These are phyloP conservation scores for Streblospio benedicti DNA, from an alignment of 1,140 invertebrate species.

Conservation along the genomic window DNA sequence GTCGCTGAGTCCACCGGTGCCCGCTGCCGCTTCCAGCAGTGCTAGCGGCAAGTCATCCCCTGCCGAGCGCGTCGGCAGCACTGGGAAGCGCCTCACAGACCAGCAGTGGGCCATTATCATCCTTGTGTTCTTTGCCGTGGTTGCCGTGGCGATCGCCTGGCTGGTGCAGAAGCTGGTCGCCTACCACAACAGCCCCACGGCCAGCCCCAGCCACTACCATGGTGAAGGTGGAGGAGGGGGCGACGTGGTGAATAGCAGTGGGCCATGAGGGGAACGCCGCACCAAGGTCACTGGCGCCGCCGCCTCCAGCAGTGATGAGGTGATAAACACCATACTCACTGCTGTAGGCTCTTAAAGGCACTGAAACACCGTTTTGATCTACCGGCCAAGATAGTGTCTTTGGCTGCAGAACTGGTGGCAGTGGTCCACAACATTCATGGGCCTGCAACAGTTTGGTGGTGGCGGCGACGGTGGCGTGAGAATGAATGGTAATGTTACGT, in stretches of 20 bases:
- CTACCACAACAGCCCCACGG: constrained; percentile 24
- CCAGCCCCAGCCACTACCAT: too few species aligned
- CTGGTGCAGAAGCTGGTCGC: constrained; percentile 51
- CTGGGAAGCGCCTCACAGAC: constrained; percentile 50
- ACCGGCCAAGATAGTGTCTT: too few species aligned
- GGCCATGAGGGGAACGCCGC: neutral
- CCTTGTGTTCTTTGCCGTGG: constrained; percentile 54
- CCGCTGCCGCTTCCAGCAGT: neutral
- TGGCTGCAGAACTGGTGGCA: too few species aligned
- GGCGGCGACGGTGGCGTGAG: too few species aligned
- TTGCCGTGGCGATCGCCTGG: constrained; percentile 58
- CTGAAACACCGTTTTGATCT: too few species aligned
- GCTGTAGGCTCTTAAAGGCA: too few species aligned
- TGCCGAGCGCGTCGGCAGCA: constrained; percentile 15
- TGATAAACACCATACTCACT: too few species aligned
- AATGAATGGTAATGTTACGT: too few species aligned
- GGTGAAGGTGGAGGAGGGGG: neutral
- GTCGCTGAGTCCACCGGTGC: constrained; percentile 39
- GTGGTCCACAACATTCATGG: too few species aligned
- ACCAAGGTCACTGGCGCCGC: too few species aligned
- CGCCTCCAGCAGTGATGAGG: too few species aligned
- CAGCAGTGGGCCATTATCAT: constrained; percentile 59
- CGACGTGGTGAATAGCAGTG: neutral
- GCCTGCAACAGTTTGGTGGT: too few species aligned
- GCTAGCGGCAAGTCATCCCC: constrained; percentile 1